Base-by-base conservation (phyloP, 2,888 invertebrate species). In the Drosophila flavopinicola region DNA sequence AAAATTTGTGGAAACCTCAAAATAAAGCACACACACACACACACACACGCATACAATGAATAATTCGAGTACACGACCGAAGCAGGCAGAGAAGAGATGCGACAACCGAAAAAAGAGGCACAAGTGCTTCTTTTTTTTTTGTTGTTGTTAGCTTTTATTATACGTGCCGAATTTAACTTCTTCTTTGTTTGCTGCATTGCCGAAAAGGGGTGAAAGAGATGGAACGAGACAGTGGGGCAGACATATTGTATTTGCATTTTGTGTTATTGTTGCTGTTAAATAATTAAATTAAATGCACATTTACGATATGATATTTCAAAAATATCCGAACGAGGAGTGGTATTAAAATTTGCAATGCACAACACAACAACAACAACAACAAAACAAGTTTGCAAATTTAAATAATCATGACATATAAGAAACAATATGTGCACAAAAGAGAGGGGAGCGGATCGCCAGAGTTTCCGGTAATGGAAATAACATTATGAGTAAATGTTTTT, bases 1-100 rank as follows among this genome's bases (percentile, higher is more conserved):
- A 60, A 54, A 60, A 47, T 63, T 79, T 72, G 87, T 78, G 75
- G 48, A 83, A 64, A 77, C 85, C 69, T 78, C 78, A 65, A 58
- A 66, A 82, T 54, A 63, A 60, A 70, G n/a, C 65, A 61, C 45
- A 57, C 51, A 59, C 29, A 51, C 17, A 41, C 7, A 42, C 30
- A 37, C 32, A 56, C 35, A 54, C 20, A 39, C n/a, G 29, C 25
- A 24, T 13, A 25, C 17, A 44, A 39, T 39, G 30, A 41, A 41
- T 24, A 58, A 63, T 56, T 52, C 59, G 66, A 42, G 38, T 45
- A 53, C 64, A 54, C 24, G 27, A 60, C 11, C 41, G 17, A 30
- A 52, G 63, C 58, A 45, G 6, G 13, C 17, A 24, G 17, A 38
- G 25, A 11, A 48, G 37, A 48, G 37, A 42, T 9, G 29, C n/a